Base-by-base conservation (phyloP, 2,113 vertebrate species). In the Geococcyx californianus region DNA sequence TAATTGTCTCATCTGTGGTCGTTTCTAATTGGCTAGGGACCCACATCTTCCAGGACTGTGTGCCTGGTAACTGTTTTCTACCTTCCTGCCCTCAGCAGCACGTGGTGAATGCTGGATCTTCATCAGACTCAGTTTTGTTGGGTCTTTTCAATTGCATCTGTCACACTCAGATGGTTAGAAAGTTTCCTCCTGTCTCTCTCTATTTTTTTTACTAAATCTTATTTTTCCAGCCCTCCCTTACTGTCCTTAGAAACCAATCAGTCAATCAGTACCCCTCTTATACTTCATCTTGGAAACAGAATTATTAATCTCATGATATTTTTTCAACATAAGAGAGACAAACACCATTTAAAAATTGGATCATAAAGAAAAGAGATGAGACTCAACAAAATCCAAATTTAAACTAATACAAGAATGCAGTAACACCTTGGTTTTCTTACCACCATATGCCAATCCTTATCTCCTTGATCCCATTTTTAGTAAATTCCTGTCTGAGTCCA, bases 361-460 rank as follows among this genome's bases (percentile, higher is more conserved):
- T 1, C 2, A 4, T 9, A 45, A 68, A 59, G 36, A 60, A 66
- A 60, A 26, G 7, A 1, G 0, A 2, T 38, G 62, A 49, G 19
- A 59, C 16, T 47, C 7, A 24, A 67, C 7, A 72, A 66, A 70
- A 47, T 51, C 13, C 7, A 67, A 26, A 79, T 59, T 3, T 90
- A 92, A 59, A 13, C 4, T 79, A 25, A 40, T 44, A 72, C 4
- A 73, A 42, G 29, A 55, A 28, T 59, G 14, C 7, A 56, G 38
- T 36, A 66, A 18, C 89, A 75, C 1, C 13, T 16, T 56, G 16
- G 2, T 38, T 72, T 87, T 79, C 34, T 83, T 36, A n/a, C 28
- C 10, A 20, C 16, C 11, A 13, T 58, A 66, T 45, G 7, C n/a
- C 72, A 20, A 73, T 55, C 28, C 4, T 74, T 16, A 42, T 14